A percentile compares a stretch with the other conserved stretches of the same genome.
These are phyloP conservation scores for Silvanus unidentatus DNA, from an alignment of 2,888 invertebrate species.

Conservation along the genomic window DNA sequence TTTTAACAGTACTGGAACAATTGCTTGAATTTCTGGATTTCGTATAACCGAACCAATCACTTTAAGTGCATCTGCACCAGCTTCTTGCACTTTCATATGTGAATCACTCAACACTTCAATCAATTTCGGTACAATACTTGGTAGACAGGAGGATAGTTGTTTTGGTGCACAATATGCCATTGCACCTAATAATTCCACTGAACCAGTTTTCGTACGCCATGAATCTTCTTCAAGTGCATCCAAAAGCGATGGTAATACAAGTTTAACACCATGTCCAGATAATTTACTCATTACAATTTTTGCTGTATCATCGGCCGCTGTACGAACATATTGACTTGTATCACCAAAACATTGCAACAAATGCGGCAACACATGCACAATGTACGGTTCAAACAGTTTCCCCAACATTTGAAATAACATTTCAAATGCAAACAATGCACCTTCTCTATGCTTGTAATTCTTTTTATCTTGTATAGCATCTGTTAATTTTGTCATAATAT, in stretches of 20 bases:
- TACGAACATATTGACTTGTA: constrained; percentile 87
- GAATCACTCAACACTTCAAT: constrained; percentile 97
- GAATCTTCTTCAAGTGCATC: constrained; percentile 95
- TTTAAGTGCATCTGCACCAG: constrained; percentile 91
- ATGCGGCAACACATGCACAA: constrained; percentile 93
- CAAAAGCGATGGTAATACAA: constrained; percentile 89
- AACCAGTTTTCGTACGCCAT: constrained; percentile 97
- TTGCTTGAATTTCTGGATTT: constrained; percentile 97
- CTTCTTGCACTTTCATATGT: constrained; percentile 90
- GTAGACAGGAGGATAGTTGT: constrained; percentile 94
- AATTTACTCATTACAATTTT: constrained; percentile 92
- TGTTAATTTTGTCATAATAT: constrained; percentile 90
- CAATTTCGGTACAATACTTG: constrained; percentile 95
- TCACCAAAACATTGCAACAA: constrained; percentile 94
- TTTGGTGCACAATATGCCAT: constrained; percentile 99
- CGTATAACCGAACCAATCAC: constrained; percentile 97
- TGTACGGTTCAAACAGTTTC: constrained; percentile 96
- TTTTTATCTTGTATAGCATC: constrained; percentile 96
- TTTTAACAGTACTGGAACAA: constrained; percentile 78
- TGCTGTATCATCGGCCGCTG: constrained; percentile 95
- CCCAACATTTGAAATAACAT: constrained; percentile 93
- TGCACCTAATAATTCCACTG: constrained; percentile 90
- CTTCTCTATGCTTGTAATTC: constrained; percentile 89
- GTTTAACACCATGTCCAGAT: constrained; percentile 94
- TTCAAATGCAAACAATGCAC: constrained; percentile 95